phyloP scores from a whole-genome alignment of 2,888 invertebrate species.

The Campaea margaritaria region DNA sequence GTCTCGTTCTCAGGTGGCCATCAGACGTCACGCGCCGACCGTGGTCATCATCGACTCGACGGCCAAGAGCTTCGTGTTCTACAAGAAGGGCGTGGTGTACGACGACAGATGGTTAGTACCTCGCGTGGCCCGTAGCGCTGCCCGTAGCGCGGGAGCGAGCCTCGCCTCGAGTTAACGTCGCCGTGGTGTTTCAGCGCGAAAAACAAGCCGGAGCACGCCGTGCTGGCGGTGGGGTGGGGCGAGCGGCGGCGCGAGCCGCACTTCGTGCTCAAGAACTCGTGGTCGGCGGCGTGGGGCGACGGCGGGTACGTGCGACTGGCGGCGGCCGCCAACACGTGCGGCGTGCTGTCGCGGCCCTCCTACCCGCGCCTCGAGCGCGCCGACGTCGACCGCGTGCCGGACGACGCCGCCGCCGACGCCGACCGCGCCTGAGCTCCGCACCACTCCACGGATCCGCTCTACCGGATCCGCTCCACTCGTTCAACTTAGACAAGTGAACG shows the following conservation, averaged over 20 bases:
- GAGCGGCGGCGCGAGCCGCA: slow-evolving; percentile 57
- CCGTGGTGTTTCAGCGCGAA: slow-evolving; percentile 51
- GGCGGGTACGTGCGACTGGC: slow-evolving; percentile 66
- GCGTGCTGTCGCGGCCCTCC: slow-evolving; percentile 64
- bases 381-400: slow-evolving; percentile 56
- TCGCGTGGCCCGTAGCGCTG: background rate
- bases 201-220: slow-evolving; percentile 59
- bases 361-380: slow-evolving; percentile 59
- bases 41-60: slow-evolving; percentile 69
- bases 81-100: slow-evolving; percentile 64
- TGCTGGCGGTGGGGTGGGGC: slow-evolving; percentile 75
- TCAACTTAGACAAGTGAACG: too few species aligned
- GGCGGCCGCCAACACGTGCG: slow-evolving; percentile 69
- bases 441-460: too few species aligned
- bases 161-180: background rate
- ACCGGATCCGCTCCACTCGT: too few species aligned
- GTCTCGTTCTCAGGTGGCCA: slow-evolving; percentile 59
- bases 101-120: slow-evolving; percentile 68
- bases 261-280: slow-evolving; percentile 76
- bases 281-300: slow-evolving; percentile 67
- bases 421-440: background rate
- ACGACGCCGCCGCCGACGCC: slow-evolving; percentile 21
- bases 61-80: slow-evolving; percentile 56
- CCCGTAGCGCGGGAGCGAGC: background rate
- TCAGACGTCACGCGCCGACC: slow-evolving; percentile 64